phyloP scores from a whole-genome alignment of 2,797 vertebrate genomes.

The Percopsis omiscomaycus region DNA sequence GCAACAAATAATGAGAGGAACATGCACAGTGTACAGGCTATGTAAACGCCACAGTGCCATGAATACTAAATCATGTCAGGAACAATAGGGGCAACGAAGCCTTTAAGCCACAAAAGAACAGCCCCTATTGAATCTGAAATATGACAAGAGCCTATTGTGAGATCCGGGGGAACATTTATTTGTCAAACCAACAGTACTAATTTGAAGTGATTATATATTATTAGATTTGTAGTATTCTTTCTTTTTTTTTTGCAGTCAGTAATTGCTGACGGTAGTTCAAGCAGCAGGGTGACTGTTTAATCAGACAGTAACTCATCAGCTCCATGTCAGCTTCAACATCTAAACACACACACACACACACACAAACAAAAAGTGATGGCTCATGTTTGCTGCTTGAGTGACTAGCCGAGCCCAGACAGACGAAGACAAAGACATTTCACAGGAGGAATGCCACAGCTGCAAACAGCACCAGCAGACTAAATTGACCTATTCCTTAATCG shows the following conservation, averaged over 20 bases:
- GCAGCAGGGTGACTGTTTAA: slow-evolving; percentile 53
- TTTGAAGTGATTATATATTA: slow-evolving; percentile 11
- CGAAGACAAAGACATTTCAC: slow-evolving; percentile 63
- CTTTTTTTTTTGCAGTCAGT: slow-evolving; percentile 47
- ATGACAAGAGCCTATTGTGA: slow-evolving; percentile 19
- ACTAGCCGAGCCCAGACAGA: slow-evolving; percentile 51
- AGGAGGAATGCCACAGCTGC: slow-evolving; percentile 41
- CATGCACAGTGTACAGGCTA: not conserved
- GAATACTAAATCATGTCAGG: slow-evolving; percentile 8
- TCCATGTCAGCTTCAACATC: slow-evolving; percentile 26
- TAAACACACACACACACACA: slow-evolving; percentile 16
- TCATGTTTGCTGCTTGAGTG: slow-evolving; percentile 65
- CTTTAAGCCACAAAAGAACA: slow-evolving; percentile 6
- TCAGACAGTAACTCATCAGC: slow-evolving; percentile 61
- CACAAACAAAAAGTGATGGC: slow-evolving; percentile 48
- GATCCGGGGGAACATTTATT: slow-evolving; percentile 31
- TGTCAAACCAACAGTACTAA: slow-evolving; percentile 41
- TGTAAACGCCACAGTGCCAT: not conserved
- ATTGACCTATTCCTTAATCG: slow-evolving; percentile 79
- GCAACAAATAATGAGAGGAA: slow-evolving; percentile 40
- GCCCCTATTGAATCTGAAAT: slow-evolving; percentile 3
- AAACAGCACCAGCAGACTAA: slow-evolving; percentile 66
- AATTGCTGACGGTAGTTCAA: slow-evolving; percentile 48
- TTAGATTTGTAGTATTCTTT: slow-evolving; percentile 5
- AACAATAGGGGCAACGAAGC: slow-evolving; percentile 3